These are phyloP conservation scores for Andrena hattorfiana DNA, from an alignment of 2,888 invertebrate species.

Conservation along the genomic window DNA sequence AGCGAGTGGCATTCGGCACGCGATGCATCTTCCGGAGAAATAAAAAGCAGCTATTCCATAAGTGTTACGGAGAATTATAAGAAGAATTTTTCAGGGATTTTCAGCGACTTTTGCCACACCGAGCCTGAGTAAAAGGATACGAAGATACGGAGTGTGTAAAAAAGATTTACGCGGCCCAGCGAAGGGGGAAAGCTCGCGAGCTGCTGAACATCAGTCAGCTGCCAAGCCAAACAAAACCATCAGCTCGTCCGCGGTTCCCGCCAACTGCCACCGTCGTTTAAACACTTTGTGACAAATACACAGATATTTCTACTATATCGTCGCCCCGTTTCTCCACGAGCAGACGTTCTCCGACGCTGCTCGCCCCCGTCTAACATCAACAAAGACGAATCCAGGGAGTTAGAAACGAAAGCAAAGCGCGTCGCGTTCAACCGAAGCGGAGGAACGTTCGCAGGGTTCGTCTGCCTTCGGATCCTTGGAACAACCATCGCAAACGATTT, in stretches of 20 bases:
- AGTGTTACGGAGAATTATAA: too few species aligned
- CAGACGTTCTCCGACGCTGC: background rate
- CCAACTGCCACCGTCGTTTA: background rate
- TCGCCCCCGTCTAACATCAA: background rate
- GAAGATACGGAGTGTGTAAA: slow-evolving; percentile 11
- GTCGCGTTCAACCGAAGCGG: background rate
- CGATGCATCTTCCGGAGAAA: slow-evolving; percentile 35
- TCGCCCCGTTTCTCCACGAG: background rate
- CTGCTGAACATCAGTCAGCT: slow-evolving; percentile 39
- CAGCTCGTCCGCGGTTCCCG: background rate
- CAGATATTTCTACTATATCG: background rate
- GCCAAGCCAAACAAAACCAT: slow-evolving; percentile 50
- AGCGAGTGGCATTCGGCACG: slow-evolving; percentile 4
- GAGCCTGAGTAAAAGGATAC: background rate
- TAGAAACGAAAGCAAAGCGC: background rate
- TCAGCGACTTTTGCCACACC: background rate
- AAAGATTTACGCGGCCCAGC: slow-evolving; percentile 43
- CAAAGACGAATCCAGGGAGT: background rate
- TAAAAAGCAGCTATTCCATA: background rate
- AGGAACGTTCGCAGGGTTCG: background rate
- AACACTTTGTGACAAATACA: background rate
- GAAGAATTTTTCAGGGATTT: too few species aligned
- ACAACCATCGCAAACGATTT: background rate
- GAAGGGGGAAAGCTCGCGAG: slow-evolving; percentile 4
- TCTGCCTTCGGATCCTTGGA: background rate